Evolutionary conservation across 64 coral and sea anemone species (phyloP), one percentile per base, ranked within the genome.

Genomic region (Anthopleura sola): DNA sequence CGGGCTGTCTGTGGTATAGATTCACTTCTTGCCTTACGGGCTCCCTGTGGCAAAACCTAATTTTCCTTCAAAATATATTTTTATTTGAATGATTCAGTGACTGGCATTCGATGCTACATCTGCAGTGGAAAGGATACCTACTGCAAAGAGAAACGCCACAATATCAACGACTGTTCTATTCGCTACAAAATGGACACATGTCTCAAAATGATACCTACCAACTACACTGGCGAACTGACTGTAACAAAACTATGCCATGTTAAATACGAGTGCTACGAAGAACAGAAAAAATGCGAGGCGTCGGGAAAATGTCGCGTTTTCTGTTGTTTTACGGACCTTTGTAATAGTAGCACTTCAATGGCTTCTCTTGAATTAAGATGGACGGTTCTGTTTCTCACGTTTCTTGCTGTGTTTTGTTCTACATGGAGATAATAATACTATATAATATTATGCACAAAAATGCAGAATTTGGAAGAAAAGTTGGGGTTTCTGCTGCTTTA

Each of bases 241-340:
- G 76, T 79, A 20, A 79, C 76, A 20, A 79, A 79, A 47, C 76
- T 79, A 3, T 79, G 76, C 76, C 76, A 79, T 26, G 38, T 79
- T 18, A 79, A 33, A 37, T 7, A 48, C 38, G 76, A 79, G 37
- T 79, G 76, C 76, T 79, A 44, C 37, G 21, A 17, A n/a, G 36
- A 40, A 18, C 76, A 79, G 31, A 79, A n/a, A 79, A 38, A 44
- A 47, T 79, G 76, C 24, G 76, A 79, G 31, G n/a, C 5, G 3
- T 79, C 76, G 8, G 76, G 76, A 21, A 79, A 48, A 47, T 79
- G 76, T 79, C 36, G 44, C 20, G 76, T 79, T 23, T 79, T 79
- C 37, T 79, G 76, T 38, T 79, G 76, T 79, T 79, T 79, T 48
- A 79, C 76, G 17, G 76, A 79, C 24, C 24, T 44, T 79, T 79